Conservation (phyloP, 2,888 invertebrate genomes). For the Portevinia maculata region DNA sequence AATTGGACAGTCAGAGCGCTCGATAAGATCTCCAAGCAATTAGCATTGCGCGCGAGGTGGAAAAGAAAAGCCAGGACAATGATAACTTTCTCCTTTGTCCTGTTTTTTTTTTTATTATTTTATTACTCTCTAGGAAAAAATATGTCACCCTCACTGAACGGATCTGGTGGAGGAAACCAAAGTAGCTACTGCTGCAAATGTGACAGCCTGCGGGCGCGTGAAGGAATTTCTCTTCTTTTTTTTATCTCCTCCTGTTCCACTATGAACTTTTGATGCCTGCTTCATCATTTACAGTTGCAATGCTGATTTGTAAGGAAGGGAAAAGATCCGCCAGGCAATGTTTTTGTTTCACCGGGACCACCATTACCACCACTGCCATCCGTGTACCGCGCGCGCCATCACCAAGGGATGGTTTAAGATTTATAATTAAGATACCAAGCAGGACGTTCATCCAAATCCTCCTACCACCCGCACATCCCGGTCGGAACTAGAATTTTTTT, state of each 20-base stretch:
- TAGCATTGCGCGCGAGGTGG: slow-evolving; percentile 57
- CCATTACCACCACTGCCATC: slow-evolving; percentile 52
- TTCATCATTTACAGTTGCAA: slow-evolving; percentile 68
- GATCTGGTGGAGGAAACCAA: slow-evolving; percentile 69
- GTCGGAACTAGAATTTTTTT: slow-evolving; percentile 33
- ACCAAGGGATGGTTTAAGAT: slow-evolving; percentile 72
- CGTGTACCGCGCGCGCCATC: slow-evolving; percentile 42
- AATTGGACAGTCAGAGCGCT: slow-evolving; percentile 12
- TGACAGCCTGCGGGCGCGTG: slow-evolving; percentile 79
- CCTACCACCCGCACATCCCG: slow-evolving; percentile 34
- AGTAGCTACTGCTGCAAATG: slow-evolving; percentile 76
- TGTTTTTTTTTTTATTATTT: slow-evolving; percentile 4
- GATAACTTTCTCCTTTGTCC: slow-evolving; percentile 68
- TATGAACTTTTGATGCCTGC: slow-evolving; percentile 64
- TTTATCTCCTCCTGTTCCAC: neutral
- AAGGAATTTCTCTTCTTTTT: slow-evolving; percentile 57
- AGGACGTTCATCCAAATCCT: slow-evolving; percentile 67
- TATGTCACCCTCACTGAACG: slow-evolving; percentile 68
- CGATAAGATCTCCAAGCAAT: slow-evolving; percentile 72
- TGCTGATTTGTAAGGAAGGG: slow-evolving; percentile 32
- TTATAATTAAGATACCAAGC: slow-evolving; percentile 74
- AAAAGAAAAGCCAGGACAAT: slow-evolving; percentile 56
- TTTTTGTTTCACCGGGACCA: slow-evolving; percentile 73
- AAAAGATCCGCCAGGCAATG: slow-evolving; percentile 54
- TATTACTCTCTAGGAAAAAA: neutral